These are phyloP conservation scores for Copidosoma floridanum DNA, from an alignment of 1,140 invertebrate species.

Conservation along the genomic window DNA sequence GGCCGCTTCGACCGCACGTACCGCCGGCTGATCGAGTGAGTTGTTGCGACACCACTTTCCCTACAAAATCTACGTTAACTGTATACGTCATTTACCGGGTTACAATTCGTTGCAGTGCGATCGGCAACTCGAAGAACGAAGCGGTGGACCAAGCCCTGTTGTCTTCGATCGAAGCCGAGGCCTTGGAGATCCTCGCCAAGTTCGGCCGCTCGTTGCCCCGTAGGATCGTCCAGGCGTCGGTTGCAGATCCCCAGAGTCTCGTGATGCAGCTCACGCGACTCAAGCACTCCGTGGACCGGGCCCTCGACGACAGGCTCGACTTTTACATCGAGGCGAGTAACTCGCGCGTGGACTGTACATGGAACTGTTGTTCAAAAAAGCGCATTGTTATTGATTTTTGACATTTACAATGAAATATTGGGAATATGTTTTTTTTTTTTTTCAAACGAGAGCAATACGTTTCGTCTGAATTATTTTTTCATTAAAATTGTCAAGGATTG, in stretches of 20 bases:
- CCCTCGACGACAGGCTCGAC: slow-evolving; percentile 45
- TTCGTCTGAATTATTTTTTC: too few relatives aligned
- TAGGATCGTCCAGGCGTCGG: slow-evolving; percentile 36
- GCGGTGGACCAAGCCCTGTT: slow-evolving; percentile 41
- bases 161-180: slow-evolving; percentile 44
- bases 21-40: slow-evolving; percentile 40
- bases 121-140: slow-evolving; percentile 20
- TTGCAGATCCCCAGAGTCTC: slow-evolving; percentile 35
- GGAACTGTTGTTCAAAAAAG: too few relatives aligned
- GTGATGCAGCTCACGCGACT: slow-evolving; percentile 41
- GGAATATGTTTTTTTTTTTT: too few relatives aligned
- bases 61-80: too few relatives aligned
- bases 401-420: too few relatives aligned
- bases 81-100: background rate
- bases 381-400: too few relatives aligned
- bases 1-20: slow-evolving; percentile 45
- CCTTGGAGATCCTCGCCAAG: slow-evolving; percentile 42
- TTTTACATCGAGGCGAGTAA: slow-evolving; percentile 53
- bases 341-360: too few relatives aligned
- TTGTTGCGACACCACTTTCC: too few relatives aligned
- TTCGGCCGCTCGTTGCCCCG: slow-evolving; percentile 44
- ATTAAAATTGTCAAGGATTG: too few relatives aligned
- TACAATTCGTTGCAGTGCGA: background rate
- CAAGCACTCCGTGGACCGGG: slow-evolving; percentile 39
- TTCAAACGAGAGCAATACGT: too few relatives aligned